Conservation (phyloP, 92 coral and sea anemone species). For the Porites evermanni region DNA sequence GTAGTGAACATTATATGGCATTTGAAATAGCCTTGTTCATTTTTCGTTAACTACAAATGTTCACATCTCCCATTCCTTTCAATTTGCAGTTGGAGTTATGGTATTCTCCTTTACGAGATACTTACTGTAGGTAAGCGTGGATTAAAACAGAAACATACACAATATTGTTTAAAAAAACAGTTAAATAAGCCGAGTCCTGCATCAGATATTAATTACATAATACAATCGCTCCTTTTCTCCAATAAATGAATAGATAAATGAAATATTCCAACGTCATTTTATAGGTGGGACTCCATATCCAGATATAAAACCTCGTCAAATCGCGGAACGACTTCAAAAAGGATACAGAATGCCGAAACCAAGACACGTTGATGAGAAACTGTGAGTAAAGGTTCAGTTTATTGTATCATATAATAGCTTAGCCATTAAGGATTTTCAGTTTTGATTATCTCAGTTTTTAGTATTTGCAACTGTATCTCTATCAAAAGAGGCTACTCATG, state of each 20-base stretch:
- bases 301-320: constrained; percentile 47
- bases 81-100: constrained; percentile 66
- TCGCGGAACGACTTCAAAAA: constrained; percentile 58
- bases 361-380: constrained; percentile 69
- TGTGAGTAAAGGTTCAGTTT: constrained; percentile 43
- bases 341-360: constrained; percentile 89
- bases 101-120: constrained; percentile 68
- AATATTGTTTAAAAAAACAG: no score
- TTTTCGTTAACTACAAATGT: no score
- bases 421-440: no score
- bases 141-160: neutral
- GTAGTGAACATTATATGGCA: constrained; percentile 6
- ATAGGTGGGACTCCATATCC: constrained; percentile 85
- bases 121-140: constrained; percentile 59
- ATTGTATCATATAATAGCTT: no score
- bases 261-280: no score
- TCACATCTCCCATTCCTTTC: neutral
- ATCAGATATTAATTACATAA: no score
- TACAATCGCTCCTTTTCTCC: no score
- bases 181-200: no score
- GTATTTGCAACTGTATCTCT: no score
- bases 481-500: no score
- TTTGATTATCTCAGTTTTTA: no score
- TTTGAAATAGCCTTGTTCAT: neutral
- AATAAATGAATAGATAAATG: no score